phyloP scores from a whole-genome alignment of 2,888 invertebrate genomes.

The Synanthedon tipuliformis region DNA sequence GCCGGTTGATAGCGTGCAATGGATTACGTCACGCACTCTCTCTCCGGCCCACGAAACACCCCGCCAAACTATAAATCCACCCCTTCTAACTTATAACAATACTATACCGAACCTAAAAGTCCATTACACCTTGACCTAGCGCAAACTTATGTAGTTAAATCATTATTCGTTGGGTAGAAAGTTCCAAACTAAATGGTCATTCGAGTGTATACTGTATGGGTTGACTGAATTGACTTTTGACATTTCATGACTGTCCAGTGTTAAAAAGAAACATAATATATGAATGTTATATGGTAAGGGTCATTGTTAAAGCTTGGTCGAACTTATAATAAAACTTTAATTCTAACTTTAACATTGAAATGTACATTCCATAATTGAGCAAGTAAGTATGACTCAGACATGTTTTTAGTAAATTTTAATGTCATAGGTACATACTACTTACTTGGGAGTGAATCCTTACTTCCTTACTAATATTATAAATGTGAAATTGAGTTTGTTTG shows the following conservation, averaged over 20 bases:
- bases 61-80: constrained; percentile 7
- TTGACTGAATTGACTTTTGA: constrained; percentile 11
- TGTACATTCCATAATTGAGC: no score
- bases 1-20: constrained; percentile 24
- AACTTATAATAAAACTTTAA: no score
- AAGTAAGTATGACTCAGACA: no score
- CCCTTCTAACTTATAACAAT: constrained; percentile 4
- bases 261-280: background rate
- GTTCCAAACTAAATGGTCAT: background rate
- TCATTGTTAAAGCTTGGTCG: no score
- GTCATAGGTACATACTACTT: no score
- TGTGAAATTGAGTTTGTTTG: no score
- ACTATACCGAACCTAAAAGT: background rate
- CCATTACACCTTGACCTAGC: background rate
- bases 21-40: constrained; percentile 34
- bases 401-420: no score
- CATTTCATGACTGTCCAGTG: constrained; percentile 16
- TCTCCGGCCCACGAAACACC: constrained; percentile 13
- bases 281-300: background rate
- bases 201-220: background rate
- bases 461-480: no score
- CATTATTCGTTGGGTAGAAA: background rate
- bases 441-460: no score
- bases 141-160: background rate
- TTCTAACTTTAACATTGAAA: no score